Base-by-base conservation (phyloP, 2,797 vertebrate genomes). In the Chrosomus eos region DNA sequence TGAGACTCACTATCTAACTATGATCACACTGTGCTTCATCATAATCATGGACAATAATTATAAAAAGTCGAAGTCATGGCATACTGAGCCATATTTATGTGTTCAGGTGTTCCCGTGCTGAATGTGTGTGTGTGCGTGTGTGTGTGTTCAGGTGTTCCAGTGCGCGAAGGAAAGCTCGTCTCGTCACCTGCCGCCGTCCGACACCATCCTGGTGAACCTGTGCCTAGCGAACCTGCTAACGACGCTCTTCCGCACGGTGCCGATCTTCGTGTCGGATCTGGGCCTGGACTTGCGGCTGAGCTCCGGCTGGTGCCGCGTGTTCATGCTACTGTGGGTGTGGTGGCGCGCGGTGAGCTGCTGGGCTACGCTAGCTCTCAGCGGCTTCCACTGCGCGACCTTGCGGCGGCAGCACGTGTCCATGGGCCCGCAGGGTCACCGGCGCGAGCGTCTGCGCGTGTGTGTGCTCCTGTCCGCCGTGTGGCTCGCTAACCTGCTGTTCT, bases 271-370 rank as follows among this genome's bases (percentile, higher is more conserved):
- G 77, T 95, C 95, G 0, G 95, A 96, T 89, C 89, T 95, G 87
- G 96, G 96, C 38, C 67, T 96, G 89, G 86, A 94, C 7, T 84
- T 96, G 68, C 91, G 91, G 2, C 90, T 97, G 81, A 91, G 93
- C 5, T 83, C 91, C 0, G 87, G 83, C 66, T 96, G 94, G 94
- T 96, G 96, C 60, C 75, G 92, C 19, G 48, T 96, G 82, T 96
- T 96, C 90, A 96, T 96, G 95, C 91, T 96, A 74, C 89, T 96
- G 72, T 96, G 96, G 96, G 94, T 96, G 86, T 95, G 95, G 94
- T 95, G 95, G 93, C 91, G 95, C 58, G 92, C 94, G 0, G 95
- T 96, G 87, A 93, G 95, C 62, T 95, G 95, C 67, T 97, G 95
- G 96, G 90, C 93, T 74, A 96, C 95, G 2, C 92, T 96, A 5